Evolutionary conservation across 2,113 vertebrate genomes (phyloP), one percentile per base, ranked within the genome.

Genomic region (Oncorhynchus clarkii): DNA sequence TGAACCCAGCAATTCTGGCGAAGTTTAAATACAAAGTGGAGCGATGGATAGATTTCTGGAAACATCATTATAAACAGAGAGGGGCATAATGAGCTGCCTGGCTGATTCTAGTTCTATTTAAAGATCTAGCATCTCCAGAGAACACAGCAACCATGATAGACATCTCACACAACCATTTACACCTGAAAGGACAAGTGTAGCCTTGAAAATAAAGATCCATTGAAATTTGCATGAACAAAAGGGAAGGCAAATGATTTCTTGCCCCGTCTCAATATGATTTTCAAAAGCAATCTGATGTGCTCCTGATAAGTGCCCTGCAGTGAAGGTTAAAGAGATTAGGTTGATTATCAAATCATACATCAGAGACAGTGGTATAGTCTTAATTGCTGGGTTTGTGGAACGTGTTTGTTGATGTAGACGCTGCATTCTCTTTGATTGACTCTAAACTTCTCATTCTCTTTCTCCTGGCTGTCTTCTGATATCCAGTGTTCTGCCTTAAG

Each of bases 291-390:
- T 75, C 67, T 75, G 83, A 83, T 86, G 84, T 67, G 75, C 73
- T 77, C 77, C 75, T 77, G 84, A 87, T 78, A 83, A 78, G 78
- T 80, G 75, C 51, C 84, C 82, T 77, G 72, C 64, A 48, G 81
- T 84, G 81, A 88, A 91, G 88, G 87, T 85, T 86, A 88, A 79
- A 83, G n/a, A 80, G 87, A 90, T 90, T 85, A 87, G 78, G 74
- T 76, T 84, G 81, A 89, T 90, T 85, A 88, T 87, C 83, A 88
- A 83, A 90, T 89, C 80, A 86, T 84, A 84, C 87, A 89, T 87
- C 84, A 80, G 81, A 70, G 81, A 73, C 75, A 79, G 73, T 71
- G 78, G 81, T 80, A 65, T 76, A 54, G 80, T 79, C 77, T 75
- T 84, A 70, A 90, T 90, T 85, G 68, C 75, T 24, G 59, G 73